Evolutionary conservation across 2,797 vertebrate species (phyloP).

Genomic region (Natrix natrix): DNA sequence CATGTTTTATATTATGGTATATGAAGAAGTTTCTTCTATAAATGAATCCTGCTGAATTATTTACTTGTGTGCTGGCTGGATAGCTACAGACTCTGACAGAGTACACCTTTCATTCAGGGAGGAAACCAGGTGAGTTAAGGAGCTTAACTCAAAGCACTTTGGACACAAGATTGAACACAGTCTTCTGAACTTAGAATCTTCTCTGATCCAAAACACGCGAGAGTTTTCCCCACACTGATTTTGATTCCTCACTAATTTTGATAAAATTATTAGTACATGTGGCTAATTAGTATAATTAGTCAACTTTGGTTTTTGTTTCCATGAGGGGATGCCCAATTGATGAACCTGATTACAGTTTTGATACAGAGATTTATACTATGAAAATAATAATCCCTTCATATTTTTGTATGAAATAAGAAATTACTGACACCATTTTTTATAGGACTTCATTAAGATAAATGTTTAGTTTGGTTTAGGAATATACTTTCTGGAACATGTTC

Average conservation of each 20-base stretch:
- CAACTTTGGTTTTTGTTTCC: not conserved
- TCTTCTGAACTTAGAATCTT: not conserved
- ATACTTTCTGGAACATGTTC: not conserved
- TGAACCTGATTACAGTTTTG: not conserved
- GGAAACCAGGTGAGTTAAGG: not conserved
- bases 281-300: not conserved
- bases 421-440: not conserved
- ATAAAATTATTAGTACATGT: not conserved
- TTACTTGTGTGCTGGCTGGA: no score
- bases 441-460: not conserved
- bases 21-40: no score
- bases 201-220: not conserved
- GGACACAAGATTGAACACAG: not conserved
- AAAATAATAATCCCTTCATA: not conserved
- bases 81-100: no score
- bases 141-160: not conserved
- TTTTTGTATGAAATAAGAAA: not conserved
- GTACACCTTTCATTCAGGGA: not conserved
- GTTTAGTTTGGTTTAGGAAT: not conserved
- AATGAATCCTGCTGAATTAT: no score
- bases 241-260: not conserved
- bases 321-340: not conserved
- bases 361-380: not conserved
- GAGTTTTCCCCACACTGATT: not conserved
- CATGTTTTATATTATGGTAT: no score